Percentiles rank a stretch among this genome's conserved stretches.
Conservation (phyloP, 1,140 invertebrate species). For the Meloidogyne hapla region DNA sequence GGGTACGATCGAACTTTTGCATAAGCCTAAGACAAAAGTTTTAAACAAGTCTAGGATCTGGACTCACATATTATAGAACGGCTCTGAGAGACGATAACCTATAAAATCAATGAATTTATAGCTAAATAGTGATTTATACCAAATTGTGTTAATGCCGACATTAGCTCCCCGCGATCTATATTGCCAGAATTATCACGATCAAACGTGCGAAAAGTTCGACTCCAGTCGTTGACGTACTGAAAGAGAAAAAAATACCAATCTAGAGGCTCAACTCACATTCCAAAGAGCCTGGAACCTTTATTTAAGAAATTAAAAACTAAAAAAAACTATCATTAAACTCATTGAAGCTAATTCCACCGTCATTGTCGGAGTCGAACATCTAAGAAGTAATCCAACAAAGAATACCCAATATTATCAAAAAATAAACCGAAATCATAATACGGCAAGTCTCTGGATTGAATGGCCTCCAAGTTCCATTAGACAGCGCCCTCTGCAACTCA, state of each 20-base stretch:
- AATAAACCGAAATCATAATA: conserved; percentile 92
- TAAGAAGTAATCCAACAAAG: too few species aligned
- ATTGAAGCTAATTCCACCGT: conserved; percentile 29
- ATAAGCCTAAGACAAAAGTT: too few species aligned
- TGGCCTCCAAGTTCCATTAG: conserved; percentile 94
- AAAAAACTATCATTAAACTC: too few species aligned
- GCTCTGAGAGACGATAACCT: conserved; percentile 77
- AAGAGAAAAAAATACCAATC: conserved; percentile 1
- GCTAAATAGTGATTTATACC: conserved; percentile 68
- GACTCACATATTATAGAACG: conserved; percentile 76
- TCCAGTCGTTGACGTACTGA: conserved; percentile 92
- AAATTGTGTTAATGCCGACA: conserved; percentile 83
- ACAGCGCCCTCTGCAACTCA: conserved; percentile 64
- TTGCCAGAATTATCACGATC: conserved; percentile 90
- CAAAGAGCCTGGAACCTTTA: conserved; percentile 19
- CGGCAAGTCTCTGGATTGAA: conserved; percentile 96
- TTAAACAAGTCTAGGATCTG: too few species aligned
- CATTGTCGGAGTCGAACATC: conserved; percentile 69
- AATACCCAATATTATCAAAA: too few species aligned
- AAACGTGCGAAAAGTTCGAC: conserved; percentile 85
- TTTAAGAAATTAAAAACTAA: too few species aligned
- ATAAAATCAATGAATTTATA: conserved; percentile 16
- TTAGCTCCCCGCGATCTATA: conserved; percentile 85
- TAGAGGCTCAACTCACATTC: conserved; percentile 72
- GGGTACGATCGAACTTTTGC: conserved; percentile 87